Evolutionary conservation across 92 coral and sea anemone species (phyloP), one percentile per base, ranked within the genome.

Genomic region (Plumapathes pennacea): DNA sequence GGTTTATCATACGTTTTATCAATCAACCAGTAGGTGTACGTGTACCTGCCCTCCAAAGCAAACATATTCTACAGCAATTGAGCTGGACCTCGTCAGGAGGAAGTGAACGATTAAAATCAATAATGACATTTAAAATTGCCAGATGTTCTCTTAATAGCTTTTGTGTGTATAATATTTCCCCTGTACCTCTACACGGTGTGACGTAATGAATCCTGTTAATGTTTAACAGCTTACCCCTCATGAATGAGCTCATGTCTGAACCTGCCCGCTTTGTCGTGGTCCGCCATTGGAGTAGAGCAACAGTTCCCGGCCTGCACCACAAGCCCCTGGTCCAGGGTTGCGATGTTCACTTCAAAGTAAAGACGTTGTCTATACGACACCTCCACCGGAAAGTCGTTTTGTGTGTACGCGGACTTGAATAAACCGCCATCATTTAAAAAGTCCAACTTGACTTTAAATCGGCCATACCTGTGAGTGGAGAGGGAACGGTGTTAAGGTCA

Each of bases 201-300:
- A n/a, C n/a, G n/a, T n/a, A n/a, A n/a, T n/a, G n/a, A n/a, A n/a
- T n/a, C n/a, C n/a, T n/a, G n/a, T n/a, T n/a, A n/a, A n/a, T n/a
- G n/a, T n/a, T n/a, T n/a, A n/a, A n/a, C n/a, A n/a, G n/a, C 80
- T 2, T 59, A 87, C 95, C 95, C 95, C 30, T 82, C 86, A 40
- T 82, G 95, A 3, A 87, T 79, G 15, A 87, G 21, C 48, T 76
- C 83, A 39, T 87, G 86, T 33, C 95, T 64, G 47, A 77, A 77
- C 54, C 85, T 71, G 25, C 83, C 83, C 54, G 83, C 95, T 54
- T 87, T 87, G 23, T 77, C 46, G 55, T 87, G 95, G 27, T 87
- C 95, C 59, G 81, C 81, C 25, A 89, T 87, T 25, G 95, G 82
- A 5, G 95, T 87, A 4, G 95, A 73, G 54, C 82, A 87, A 41